Evolutionary conservation across 2,888 invertebrate species (phyloP).

Genomic region (Hermaeophaga mercurialis): DNA sequence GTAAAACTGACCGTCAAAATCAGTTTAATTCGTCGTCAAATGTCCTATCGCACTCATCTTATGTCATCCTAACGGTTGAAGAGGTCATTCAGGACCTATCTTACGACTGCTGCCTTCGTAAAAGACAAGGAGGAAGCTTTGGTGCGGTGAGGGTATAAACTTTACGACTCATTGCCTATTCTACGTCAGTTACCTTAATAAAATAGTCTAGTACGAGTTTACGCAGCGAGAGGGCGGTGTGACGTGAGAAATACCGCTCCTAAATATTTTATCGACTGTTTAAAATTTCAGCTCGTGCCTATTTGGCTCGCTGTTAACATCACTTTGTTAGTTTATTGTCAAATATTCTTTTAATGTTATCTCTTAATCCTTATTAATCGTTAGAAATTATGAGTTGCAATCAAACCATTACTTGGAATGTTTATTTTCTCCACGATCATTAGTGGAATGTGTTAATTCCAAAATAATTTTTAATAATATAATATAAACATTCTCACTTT

Average conservation of each 20-base stretch:
- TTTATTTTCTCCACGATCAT: no score
- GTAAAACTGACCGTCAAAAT: constrained; percentile 39
- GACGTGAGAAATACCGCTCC: neutral
- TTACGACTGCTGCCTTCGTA: constrained; percentile 53
- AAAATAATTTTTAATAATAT: no score
- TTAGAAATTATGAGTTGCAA: no score
- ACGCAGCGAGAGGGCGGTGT: constrained; percentile 32
- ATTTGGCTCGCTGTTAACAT: constrained; percentile 3
- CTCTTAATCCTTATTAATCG: no score
- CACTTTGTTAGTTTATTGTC: no score
- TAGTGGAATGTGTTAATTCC: no score
- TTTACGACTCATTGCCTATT: constrained; percentile 58
- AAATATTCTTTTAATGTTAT: no score
- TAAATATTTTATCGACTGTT: constrained; percentile 11
- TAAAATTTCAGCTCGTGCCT: constrained; percentile 4
- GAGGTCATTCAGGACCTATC: constrained; percentile 55
- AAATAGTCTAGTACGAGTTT: constrained; percentile 48
- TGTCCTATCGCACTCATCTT: constrained; percentile 50
- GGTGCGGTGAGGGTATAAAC: constrained; percentile 57
- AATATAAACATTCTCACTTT: no score
- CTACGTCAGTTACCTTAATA: constrained; percentile 58
- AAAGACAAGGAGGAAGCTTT: constrained; percentile 51
- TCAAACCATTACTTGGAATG: no score
- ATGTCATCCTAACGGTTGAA: constrained; percentile 51
- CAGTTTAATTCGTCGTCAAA: constrained; percentile 50